phyloP scores from a whole-genome alignment of 35 echinoderm and acorn worm genomes.

The Chiridota heheva region DNA sequence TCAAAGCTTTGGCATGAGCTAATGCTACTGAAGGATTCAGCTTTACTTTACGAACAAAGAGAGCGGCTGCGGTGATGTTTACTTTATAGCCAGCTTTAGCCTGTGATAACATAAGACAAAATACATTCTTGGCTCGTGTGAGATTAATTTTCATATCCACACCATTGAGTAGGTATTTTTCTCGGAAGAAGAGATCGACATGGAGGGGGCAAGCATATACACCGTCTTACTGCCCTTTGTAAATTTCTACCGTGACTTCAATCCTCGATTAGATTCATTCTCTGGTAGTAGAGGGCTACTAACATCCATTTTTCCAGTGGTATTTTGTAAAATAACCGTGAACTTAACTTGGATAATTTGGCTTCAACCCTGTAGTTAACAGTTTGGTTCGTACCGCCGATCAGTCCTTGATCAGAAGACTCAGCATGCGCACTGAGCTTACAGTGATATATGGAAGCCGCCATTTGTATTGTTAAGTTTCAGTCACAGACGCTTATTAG shows the following conservation, averaged over 20 bases:
- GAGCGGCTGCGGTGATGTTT: not conserved
- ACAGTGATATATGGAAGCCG: no score
- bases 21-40: not conserved
- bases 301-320: not conserved
- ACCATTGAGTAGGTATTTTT: conserved; percentile 38
- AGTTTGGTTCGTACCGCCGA: no score
- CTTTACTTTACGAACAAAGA: conserved; percentile 19
- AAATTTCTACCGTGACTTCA: not conserved
- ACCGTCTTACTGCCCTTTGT: not conserved
- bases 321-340: conserved; percentile 31
- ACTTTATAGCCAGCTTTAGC: conserved; percentile 4
- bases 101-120: conserved; percentile 27
- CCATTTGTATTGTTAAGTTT: no score
- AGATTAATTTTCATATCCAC: conserved; percentile 58
- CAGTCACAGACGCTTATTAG: no score
- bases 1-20: conserved; percentile 33
- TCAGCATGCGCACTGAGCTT: no score
- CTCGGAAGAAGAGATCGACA: conserved; percentile 22
- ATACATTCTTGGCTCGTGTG: conserved; percentile 21
- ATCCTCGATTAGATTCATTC: no score
- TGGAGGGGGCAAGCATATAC: conserved; percentile 15
- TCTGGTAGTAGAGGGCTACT: not conserved
- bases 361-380: no score
- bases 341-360: no score
- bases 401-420: not conserved